A percentile compares a stretch with the other conserved stretches of the same genome.
Evolutionary conservation across 1,140 invertebrate genomes (phyloP).

Genomic region (Diachasmimorpha longicaudata): DNA sequence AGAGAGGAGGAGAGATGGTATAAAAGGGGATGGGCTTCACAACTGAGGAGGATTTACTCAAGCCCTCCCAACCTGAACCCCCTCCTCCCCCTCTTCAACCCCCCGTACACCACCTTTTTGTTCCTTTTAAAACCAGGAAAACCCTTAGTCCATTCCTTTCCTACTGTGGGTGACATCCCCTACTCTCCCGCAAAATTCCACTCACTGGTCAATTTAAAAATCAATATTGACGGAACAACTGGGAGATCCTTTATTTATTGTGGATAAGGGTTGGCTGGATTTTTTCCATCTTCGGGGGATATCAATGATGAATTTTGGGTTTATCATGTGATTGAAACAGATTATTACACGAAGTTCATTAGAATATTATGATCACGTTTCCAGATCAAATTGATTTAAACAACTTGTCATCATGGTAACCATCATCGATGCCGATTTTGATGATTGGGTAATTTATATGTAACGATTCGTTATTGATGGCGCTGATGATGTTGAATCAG

Average conservation of each 20-base stretch:
- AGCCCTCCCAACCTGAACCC: neutral
- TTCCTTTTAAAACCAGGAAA: conserved; percentile 9
- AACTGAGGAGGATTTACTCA: conserved; percentile 14
- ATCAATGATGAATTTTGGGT: neutral
- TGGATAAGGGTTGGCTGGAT: conserved; percentile 52
- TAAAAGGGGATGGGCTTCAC: neutral
- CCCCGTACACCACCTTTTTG: neutral
- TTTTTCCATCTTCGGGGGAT: neutral
- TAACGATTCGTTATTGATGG: neutral
- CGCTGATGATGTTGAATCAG: neutral
- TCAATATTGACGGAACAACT: conserved; percentile 63
- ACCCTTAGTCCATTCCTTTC: neutral
- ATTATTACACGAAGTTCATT: neutral
- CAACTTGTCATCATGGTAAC: neutral
- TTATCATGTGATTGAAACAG: no score
- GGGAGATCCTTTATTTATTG: conserved; percentile 62
- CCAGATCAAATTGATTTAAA: no score
- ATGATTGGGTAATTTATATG: neutral
- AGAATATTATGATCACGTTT: neutral
- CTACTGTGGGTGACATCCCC: neutral
- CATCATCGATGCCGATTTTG: neutral
- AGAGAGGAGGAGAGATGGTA: neutral
- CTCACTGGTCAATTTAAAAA: conserved; percentile 63
- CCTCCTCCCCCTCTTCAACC: no score
- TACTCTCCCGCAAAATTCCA: conserved; percentile 46